These are phyloP conservation scores for Pygoscelis antarcticus DNA, from an alignment of 2,113 vertebrate species.

Conservation along the genomic window DNA sequence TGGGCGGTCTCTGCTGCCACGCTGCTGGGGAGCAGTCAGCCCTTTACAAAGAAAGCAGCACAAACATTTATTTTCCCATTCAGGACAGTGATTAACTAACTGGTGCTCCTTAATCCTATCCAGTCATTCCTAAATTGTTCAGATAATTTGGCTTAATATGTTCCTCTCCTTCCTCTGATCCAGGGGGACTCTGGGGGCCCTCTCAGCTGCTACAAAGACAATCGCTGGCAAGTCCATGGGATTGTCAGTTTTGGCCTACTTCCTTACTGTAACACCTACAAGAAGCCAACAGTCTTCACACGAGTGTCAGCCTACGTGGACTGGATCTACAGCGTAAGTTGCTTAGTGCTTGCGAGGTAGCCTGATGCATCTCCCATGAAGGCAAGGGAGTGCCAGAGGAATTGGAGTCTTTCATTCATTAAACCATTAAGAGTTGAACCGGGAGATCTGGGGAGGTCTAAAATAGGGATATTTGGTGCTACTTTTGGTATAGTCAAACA, in stretches of 20 bases:
- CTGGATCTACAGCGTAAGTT: slow-evolving; percentile 71
- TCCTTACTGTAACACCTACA: neutral
- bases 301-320: slow-evolving; percentile 52
- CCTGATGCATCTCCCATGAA: neutral
- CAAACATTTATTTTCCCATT: neutral
- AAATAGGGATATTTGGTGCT: neutral
- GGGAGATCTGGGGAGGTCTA: neutral
- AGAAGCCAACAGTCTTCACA: slow-evolving; percentile 10
- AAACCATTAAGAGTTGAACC: neutral
- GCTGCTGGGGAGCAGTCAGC: neutral
- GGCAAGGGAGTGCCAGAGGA: neutral
- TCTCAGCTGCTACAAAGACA: neutral
- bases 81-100: neutral
- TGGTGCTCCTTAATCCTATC: neutral
- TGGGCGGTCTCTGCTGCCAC: neutral
- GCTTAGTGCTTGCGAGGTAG: neutral
- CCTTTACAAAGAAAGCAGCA: neutral
- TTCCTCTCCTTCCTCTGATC: neutral
- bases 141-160: neutral
- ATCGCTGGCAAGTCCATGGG: neutral
- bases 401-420: neutral
- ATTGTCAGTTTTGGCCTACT: neutral
- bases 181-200: neutral
- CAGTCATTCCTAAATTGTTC: neutral
- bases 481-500: neutral